phyloP scores from a whole-genome alignment of 2,113 vertebrate species.

The Planiliza haematocheilus region DNA sequence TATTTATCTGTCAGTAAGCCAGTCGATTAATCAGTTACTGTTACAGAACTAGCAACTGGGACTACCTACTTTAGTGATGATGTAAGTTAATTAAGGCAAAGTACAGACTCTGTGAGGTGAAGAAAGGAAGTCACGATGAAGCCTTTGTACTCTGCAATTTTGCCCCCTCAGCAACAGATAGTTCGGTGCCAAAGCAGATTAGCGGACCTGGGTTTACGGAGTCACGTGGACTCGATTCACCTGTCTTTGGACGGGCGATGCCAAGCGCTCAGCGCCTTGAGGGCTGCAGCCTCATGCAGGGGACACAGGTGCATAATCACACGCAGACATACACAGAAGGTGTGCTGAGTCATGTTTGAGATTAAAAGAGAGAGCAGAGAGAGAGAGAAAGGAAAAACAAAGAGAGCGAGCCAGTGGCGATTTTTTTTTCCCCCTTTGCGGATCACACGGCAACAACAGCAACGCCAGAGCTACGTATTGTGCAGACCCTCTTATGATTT shows the following conservation, averaged over 20 bases:
- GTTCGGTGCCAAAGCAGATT: conserved; percentile 59
- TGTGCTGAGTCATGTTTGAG: conserved; percentile 58
- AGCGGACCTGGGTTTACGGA: conserved; percentile 55
- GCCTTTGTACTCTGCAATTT: conserved; percentile 19
- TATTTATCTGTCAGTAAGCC: background rate
- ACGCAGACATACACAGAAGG: conserved; percentile 14
- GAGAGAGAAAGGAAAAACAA: conserved; percentile 23
- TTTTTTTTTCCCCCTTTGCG: conserved; percentile 15
- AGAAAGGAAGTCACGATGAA: conserved; percentile 11
- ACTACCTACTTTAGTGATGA: background rate
- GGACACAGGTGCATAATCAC: conserved; percentile 51
- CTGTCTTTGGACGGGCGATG: conserved; percentile 51
- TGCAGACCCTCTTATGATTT: conserved; percentile 19
- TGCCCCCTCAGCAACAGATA: conserved; percentile 55
- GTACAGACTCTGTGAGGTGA: background rate
- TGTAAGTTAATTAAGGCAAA: background rate
- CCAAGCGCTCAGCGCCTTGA: conserved; percentile 55
- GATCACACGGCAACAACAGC: background rate
- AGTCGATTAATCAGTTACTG: background rate
- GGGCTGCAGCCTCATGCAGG: conserved; percentile 45
- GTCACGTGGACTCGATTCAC: conserved; percentile 59
- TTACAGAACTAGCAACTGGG: background rate
- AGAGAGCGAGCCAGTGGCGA: background rate
- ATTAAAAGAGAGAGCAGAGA: conserved; percentile 27
- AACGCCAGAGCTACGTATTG: background rate